Percentiles rank a stretch among this genome's conserved stretches.
These are phyloP conservation scores for Eubasilissa splendida DNA, from an alignment of 2,888 invertebrate species.

Conservation along the genomic window DNA sequence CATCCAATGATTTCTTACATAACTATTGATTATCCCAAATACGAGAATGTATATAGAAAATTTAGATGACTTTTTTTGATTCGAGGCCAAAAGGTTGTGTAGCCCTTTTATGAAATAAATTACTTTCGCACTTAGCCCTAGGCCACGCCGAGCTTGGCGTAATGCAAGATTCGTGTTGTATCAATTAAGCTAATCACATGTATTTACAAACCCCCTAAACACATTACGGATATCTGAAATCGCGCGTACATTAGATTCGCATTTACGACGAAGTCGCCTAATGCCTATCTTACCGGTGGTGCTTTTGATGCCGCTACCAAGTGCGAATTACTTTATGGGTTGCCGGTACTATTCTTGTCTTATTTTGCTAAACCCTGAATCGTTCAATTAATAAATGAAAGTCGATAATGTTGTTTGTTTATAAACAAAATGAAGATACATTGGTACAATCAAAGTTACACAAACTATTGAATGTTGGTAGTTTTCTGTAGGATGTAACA, in stretches of 20 bases:
- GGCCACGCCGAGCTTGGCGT: conserved; percentile 41
- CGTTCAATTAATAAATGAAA: no score
- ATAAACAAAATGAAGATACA: no score
- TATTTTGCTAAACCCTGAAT: no score
- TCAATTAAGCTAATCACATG: conserved; percentile 55
- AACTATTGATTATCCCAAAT: no score
- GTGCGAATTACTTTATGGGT: conserved; percentile 12
- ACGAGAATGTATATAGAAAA: no score
- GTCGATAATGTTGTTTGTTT: no score
- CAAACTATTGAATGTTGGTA: no score
- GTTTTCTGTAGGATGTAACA: no score
- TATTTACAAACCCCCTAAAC: conserved; percentile 28
- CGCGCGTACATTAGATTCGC: conserved; percentile 29
- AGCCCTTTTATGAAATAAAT: conserved; percentile 6
- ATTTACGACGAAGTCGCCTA: conserved; percentile 32
- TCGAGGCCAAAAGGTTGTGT: not conserved
- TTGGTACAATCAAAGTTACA: no score
- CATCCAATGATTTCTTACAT: no score
- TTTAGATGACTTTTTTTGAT: no score
- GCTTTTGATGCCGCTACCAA: not conserved
- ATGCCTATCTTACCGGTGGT: not conserved
- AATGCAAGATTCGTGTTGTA: conserved; percentile 57
- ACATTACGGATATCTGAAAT: conserved; percentile 24
- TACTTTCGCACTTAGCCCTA: not conserved
- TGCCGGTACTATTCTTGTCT: no score